Base-by-base conservation (phyloP, 2,113 vertebrate genomes). In the Nothobranchius furzeri region DNA sequence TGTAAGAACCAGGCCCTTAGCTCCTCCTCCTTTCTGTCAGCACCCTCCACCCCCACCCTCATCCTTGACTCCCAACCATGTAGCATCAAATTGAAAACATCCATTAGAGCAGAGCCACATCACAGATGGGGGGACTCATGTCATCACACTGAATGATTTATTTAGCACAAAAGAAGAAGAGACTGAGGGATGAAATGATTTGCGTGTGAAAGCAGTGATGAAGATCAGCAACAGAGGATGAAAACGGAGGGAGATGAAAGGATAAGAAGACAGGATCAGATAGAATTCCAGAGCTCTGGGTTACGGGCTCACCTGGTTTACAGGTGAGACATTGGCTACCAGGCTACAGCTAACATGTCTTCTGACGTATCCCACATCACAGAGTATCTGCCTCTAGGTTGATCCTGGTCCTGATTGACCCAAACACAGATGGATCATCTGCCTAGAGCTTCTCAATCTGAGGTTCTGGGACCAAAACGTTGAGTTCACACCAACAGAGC, bases 11-110 rank as follows among this genome's bases (percentile, higher is more conserved):
- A 9, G 7, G 37, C 37, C 37, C 9, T 40, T 9, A 40, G 6
- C 9, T 40, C 9, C 6, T 9, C 4, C 37, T 40, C 9, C 6
- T 7, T 7, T 9, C 9, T 40, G 37, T 40, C 37, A 40, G 6
- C 11, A 48, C 54, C 49, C 43, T 20, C 60, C n/a, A 24, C 35
- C 35, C 40, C 52, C 63, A 30, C 43, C 9, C 9, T 40, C 37
- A 40, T 10, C 43, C 43, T 68, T 67, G 43, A 76, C 79, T 76
- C 76, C 85, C 66, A 76, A 73, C 73, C 84, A 76, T 81, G 66
- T 87, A 85, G 79, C 78, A 79, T 83, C 75, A 89, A 73, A 90
- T 73, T 87, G 81, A 88, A 88, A 87, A 87, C 80, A 89, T 87
- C 81, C 84, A 82, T 85, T 80, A 78, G 86, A 71, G 86, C 50